These are phyloP conservation scores for Tupaia chinensis DNA, from an alignment of 2,113 vertebrate species.

Conservation along the genomic window DNA sequence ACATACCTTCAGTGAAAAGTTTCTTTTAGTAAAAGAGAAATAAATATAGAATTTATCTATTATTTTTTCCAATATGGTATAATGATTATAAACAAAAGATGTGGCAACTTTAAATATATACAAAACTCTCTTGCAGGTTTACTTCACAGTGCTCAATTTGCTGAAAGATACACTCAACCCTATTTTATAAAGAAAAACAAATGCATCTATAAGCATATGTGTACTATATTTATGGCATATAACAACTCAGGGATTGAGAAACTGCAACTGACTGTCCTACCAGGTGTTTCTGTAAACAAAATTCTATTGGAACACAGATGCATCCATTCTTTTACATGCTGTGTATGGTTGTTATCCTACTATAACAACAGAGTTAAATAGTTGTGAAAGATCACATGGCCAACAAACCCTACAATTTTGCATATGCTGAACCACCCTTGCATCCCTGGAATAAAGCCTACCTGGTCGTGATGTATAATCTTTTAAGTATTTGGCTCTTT, in stretches of 20 bases:
- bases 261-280: background rate
- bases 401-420: background rate
- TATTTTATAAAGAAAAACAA: slow-evolving; percentile 32
- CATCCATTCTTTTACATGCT: slow-evolving; percentile 1
- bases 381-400: background rate
- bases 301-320: background rate
- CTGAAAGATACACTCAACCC: slow-evolving; percentile 7
- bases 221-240: background rate
- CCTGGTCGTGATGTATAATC: too few relatives aligned
- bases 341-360: background rate
- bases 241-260: background rate
- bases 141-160: background rate
- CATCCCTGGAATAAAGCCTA: too few relatives aligned
- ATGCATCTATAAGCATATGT: background rate
- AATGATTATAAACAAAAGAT: slow-evolving; percentile 9
- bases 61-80: background rate
- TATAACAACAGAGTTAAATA: slow-evolving; percentile 23
- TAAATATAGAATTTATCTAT: background rate
- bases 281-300: slow-evolving; percentile 24
- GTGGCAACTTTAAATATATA: background rate
- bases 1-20: background rate
- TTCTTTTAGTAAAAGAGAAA: background rate
- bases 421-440: too few relatives aligned
- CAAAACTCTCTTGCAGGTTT: slow-evolving; percentile 13
- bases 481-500: slow-evolving; percentile 10